These are phyloP conservation scores for Tipula confusa DNA, from an alignment of 2,888 invertebrate species.

Conservation along the genomic window DNA sequence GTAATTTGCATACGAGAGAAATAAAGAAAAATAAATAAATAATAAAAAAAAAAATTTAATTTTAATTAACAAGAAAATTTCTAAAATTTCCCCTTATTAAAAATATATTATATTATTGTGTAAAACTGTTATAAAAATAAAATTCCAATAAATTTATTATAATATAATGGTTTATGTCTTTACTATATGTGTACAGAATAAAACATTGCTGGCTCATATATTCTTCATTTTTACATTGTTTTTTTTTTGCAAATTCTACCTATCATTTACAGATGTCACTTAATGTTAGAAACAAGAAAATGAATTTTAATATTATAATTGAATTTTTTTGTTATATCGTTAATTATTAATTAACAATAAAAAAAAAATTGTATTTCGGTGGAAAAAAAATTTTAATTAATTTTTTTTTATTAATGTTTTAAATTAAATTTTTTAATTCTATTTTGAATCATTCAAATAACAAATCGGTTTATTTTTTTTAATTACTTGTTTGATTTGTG, in stretches of 20 bases:
- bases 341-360: not conserved
- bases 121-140: not conserved
- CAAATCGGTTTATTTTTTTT: not conserved
- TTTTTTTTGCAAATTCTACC: not conserved
- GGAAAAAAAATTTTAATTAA: not conserved
- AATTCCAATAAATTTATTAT: not conserved
- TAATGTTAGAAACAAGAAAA: not conserved
- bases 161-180: not conserved
- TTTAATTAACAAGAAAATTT: not conserved
- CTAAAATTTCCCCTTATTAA: not conserved
- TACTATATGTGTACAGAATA: not conserved
- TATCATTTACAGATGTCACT: conserved; percentile 12
- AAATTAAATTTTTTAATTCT: not conserved
- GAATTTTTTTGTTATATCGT: not conserved
- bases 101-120: not conserved
- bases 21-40: not conserved
- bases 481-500: not conserved
- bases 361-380: not conserved
- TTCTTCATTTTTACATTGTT: not conserved
- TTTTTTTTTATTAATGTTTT: not conserved
- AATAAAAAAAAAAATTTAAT: not conserved
- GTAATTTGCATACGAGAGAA: not conserved
- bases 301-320: not conserved
- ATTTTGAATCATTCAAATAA: not conserved
- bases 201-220: not conserved